Base-by-base conservation (phyloP, 2,888 invertebrate species). In the Polia nebulosa region DNA sequence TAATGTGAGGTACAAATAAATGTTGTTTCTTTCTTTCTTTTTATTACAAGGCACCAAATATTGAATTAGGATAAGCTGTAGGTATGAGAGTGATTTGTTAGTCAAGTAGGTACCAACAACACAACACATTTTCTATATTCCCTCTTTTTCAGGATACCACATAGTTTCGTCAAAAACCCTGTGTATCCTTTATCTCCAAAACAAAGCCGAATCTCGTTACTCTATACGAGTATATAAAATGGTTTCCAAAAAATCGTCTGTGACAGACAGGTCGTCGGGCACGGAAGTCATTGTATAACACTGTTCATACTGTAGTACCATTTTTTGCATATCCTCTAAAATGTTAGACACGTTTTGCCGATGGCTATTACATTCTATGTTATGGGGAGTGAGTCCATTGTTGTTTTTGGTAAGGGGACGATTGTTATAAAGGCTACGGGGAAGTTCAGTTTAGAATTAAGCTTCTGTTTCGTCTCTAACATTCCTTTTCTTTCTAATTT, bases 191-290 rank as follows among this genome's bases (percentile, higher is more conserved):
- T 51, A 44, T 22, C 15, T 41, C 11, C 4, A 51, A 17, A 44
- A 29, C 5, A 41, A 27, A 8, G 15, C 22, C 1, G 4, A 52
- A 73, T 51, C 29, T 44, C 13, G 27, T 73, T 44, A 29, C 13
- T 7, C 6, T 29, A n/a, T n/a, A 11, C n/a, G 32, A 44, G 47
- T 51, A n/a, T 41, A 44, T 36, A 20, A 20, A 25, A 73, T 29
- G 20, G 25, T 64, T 73, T 52, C 20, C 15, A 9, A 65, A 69
- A 73, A 64, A 32, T 44, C 44, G 11, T 13, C 36, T 52, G 74
- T 64, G 36, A 45, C 1, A 36, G 51, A 52, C 41, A 52, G 32
- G 66, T 74, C 32, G 11, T 3, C 27, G 27, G 17, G n/a, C 5
- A 27, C 36, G 20, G 20, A 52, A 74, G 29, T 66, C 20, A 32